phyloP scores from a whole-genome alignment of 1,140 invertebrate species.

The Neuroterus valhalla region DNA sequence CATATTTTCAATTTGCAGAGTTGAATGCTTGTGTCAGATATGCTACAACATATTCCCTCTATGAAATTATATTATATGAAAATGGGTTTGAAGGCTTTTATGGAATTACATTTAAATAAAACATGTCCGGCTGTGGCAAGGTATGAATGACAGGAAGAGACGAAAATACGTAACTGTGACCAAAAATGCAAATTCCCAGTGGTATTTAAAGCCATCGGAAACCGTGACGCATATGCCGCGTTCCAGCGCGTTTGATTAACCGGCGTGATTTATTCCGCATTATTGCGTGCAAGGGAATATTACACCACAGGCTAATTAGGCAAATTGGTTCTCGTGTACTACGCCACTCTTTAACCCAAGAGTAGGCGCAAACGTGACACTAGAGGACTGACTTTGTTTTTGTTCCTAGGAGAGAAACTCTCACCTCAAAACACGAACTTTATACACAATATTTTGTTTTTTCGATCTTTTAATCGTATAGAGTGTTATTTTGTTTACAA shows the following conservation, averaged over 20 bases:
- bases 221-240: constrained; percentile 20
- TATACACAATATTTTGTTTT: not conserved
- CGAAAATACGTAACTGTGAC: not conserved
- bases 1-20: no score
- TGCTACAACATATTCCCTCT: no score
- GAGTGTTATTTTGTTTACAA: not conserved
- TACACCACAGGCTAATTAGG: constrained; percentile 28
- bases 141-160: not conserved
- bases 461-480: not conserved
- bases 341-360: constrained; percentile 24
- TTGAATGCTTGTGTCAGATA: no score
- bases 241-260: constrained; percentile 28
- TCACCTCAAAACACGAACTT: constrained; percentile 14
- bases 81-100: no score
- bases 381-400: constrained; percentile 20
- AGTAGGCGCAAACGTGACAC: constrained; percentile 16
- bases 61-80: no score
- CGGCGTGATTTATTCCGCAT: constrained; percentile 27
- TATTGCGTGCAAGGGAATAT: constrained; percentile 30
- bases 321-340: constrained; percentile 29
- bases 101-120: no score
- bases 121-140: no score
- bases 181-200: constrained; percentile 4
- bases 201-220: constrained; percentile 25
- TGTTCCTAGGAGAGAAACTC: not conserved